Base-by-base conservation (phyloP, 2,797 vertebrate genomes). In the Lutjanus argentimaculatus region DNA sequence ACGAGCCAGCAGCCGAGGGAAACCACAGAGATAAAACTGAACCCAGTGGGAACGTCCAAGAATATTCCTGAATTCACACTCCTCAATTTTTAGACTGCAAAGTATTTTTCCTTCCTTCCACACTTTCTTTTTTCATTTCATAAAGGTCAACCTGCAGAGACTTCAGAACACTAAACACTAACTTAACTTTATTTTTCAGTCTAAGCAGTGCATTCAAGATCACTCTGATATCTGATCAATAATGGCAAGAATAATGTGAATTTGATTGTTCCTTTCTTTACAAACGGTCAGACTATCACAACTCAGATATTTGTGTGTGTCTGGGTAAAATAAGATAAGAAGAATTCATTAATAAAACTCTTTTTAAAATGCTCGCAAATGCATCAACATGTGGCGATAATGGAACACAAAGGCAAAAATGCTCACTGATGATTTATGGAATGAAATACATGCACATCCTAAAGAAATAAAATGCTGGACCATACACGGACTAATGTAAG, bases 41-140 rank as follows among this genome's bases (percentile, higher is more conserved):
- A 79, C 82, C 80, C 72, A 40, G 40, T 1, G 19, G 73, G 82
- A 86, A 90, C 86, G 71, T 85, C 78, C 84, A 79, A 81, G 70
- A 86, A 75, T 83, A 85, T 46, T 67, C 66, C 56, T 17, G 57
- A 56, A 84, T 72, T 79, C 84, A 82, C 76, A 77, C 63, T 16
- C 13, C 1, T 9, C 45, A 58, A 12, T 74, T 68, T 77, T 78
- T 80, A 73, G 71, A 75, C 17, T 7, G 51, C 22, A 15, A 62
- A 62, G 46, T 74, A 57, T 65, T 74, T 69, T 59, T 70, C 49
- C 46, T 62, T n/a, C 42, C 36, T 9, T 25, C 16, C 46, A 14
- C 19, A 10, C 51, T 62, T 55, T 45, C 36, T 48, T 40, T 62
- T 42, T 46, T 51, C 62, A 53, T 42, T n/a, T 45, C 9, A 3